Percentiles rank a stretch among this genome's conserved stretches.
These are phyloP conservation scores for Diarsia rubi DNA, from an alignment of 2,888 invertebrate genomes.

Conservation along the genomic window DNA sequence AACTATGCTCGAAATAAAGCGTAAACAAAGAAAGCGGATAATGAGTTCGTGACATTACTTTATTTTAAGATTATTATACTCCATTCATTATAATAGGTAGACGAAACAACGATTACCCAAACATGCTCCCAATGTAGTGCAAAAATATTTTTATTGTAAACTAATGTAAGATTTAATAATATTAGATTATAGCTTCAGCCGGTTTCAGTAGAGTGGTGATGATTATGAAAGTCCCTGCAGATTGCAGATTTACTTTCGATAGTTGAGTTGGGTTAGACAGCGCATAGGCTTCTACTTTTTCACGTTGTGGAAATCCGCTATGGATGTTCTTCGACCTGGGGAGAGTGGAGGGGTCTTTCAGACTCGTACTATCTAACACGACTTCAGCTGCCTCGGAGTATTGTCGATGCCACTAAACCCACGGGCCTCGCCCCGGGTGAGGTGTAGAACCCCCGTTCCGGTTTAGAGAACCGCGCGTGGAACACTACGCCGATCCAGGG, in stretches of 20 bases:
- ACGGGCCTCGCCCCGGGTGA: no score
- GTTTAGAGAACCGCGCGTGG: no score
- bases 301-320: no score
- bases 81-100: not conserved
- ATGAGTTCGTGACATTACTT: slow-evolving; percentile 39
- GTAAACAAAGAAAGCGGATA: slow-evolving; percentile 45
- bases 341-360: no score
- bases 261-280: not conserved
- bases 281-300: not conserved
- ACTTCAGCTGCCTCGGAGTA: no score
- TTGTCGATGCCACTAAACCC: no score
- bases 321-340: no score
- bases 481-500: no score
- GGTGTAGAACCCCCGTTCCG: no score
- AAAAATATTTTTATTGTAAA: slow-evolving; percentile 18
- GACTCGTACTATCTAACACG: no score
- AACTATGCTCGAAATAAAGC: slow-evolving; percentile 48
- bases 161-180: not conserved
- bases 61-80: not conserved
- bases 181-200: slow-evolving; percentile 30
- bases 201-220: slow-evolving; percentile 23
- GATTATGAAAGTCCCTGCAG: not conserved
- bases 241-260: not conserved
- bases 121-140: not conserved
- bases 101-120: not conserved